These are phyloP conservation scores for Acanthornis magna DNA, from an alignment of 2,797 vertebrate species.

Conservation along the genomic window DNA sequence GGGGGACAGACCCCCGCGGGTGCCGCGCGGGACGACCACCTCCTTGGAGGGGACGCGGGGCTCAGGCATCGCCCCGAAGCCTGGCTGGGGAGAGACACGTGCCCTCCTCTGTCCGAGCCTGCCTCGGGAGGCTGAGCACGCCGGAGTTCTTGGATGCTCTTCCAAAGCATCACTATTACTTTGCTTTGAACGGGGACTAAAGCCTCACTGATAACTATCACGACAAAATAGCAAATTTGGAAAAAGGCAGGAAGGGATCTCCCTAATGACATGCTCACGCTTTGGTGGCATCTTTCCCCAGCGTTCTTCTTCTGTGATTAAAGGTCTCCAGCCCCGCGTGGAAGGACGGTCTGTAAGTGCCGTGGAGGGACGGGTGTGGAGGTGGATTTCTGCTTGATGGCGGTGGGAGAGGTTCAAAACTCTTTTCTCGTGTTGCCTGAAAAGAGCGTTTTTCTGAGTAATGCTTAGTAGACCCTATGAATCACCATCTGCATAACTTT, in stretches of 20 bases:
- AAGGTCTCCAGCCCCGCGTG: not conserved
- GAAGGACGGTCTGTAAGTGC: not conserved
- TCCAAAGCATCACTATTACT: accelerated
- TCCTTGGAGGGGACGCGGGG: not conserved
- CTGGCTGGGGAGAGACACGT: accelerated
- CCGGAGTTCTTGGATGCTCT: not conserved
- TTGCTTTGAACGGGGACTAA: not conserved
- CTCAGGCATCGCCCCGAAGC: not conserved
- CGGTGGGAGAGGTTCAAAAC: constrained; percentile 33
- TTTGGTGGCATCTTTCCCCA: not conserved
- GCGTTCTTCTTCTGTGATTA: not conserved
- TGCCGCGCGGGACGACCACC: not conserved
- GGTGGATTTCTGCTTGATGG: not conserved
- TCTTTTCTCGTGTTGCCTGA: constrained; percentile 2
- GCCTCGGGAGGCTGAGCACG: accelerated
- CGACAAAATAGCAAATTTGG: not conserved
- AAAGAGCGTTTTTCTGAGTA: constrained; percentile 54
- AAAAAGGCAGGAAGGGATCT: not conserved
- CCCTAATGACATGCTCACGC: not conserved
- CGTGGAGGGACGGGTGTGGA: not conserved
- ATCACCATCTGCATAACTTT: constrained; percentile 56
- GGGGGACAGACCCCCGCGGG: not conserved
- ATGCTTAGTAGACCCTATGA: constrained; percentile 34
- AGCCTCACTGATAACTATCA: accelerated
- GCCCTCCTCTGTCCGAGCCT: not conserved